These are phyloP conservation scores for Gonioctena quinquepunctata DNA, from an alignment of 1,140 invertebrate species.

Conservation along the genomic window DNA sequence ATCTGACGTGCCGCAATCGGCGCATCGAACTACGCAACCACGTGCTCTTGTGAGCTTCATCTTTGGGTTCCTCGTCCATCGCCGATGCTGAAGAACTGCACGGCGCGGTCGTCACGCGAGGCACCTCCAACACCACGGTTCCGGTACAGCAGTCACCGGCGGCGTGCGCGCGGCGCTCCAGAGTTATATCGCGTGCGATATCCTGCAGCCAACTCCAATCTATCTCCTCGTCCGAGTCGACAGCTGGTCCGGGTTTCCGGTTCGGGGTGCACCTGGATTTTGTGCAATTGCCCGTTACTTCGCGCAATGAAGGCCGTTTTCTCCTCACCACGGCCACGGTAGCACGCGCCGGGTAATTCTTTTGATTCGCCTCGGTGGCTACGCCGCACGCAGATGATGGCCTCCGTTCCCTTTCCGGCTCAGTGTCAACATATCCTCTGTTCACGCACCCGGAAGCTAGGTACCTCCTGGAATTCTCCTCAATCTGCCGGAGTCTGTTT, in stretches of 20 bases:
- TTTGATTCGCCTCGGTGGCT: conserved; percentile 10
- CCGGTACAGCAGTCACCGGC: conserved; percentile 43
- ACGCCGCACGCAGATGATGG: conserved; percentile 35
- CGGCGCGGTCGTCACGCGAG: conserved; percentile 10
- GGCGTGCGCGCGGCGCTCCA: conserved; percentile 39
- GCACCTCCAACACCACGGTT: conserved; percentile 40
- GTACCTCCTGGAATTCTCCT: conserved; percentile 43
- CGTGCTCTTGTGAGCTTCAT: conserved; percentile 26
- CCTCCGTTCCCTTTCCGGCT: conserved; percentile 28
- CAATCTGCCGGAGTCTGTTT: conserved; percentile 34
- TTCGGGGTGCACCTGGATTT: conserved; percentile 13
- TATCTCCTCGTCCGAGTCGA: conserved; percentile 33
- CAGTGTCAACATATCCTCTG: conserved; percentile 34
- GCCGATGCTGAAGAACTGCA: conserved; percentile 30
- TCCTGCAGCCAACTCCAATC: conserved; percentile 44
- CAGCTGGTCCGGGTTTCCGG: conserved; percentile 28
- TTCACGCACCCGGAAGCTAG: conserved; percentile 38
- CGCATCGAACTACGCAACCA: conserved; percentile 54
- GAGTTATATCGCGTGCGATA: conserved; percentile 28
- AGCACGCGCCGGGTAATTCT: conserved; percentile 28
- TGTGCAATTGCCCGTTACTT: background rate
- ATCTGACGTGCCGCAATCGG: conserved; percentile 44
- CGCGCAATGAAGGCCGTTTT: conserved; percentile 22
- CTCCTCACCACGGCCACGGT: conserved; percentile 29
- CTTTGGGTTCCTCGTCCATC: conserved; percentile 28